Evolutionary conservation across 2,797 vertebrate species (phyloP).

Genomic region (Acanthurus lineatus): DNA sequence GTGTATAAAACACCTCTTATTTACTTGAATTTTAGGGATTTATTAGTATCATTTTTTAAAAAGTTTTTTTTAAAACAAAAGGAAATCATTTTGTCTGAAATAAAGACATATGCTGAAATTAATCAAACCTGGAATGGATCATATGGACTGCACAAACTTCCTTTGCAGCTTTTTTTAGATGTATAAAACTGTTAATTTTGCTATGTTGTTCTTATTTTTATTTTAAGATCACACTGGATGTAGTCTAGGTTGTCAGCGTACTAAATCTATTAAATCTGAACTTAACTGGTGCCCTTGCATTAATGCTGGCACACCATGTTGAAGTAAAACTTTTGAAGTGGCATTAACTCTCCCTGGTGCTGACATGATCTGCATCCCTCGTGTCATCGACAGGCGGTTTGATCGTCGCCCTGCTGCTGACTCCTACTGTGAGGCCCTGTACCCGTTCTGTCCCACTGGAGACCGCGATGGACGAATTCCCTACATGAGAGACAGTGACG

Average conservation of each 20-base stretch:
- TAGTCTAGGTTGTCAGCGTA: neutral
- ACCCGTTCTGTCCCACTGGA: conserved; percentile 95
- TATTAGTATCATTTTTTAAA: no score
- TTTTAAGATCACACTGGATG: neutral
- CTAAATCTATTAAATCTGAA: no score
- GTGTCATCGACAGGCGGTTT: conserved; percentile 87
- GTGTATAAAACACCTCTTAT: no score
- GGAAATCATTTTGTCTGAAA: no score
- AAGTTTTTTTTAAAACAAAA: no score
- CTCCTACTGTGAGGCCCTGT: conserved; percentile 93
- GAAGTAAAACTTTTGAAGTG: neutral
- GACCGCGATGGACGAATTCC: conserved; percentile 89
- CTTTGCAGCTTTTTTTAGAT: neutral
- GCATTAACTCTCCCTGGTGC: neutral
- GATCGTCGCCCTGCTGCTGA: conserved; percentile 90
- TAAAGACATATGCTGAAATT: no score
- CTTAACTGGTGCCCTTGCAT: neutral
- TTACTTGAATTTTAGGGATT: no score
- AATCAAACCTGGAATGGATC: neutral
- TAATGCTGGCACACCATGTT: neutral
- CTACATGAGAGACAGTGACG: conserved; percentile 87
- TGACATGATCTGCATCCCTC: neutral
- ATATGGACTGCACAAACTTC: neutral
- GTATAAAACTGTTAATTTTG: neutral
- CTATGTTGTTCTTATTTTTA: neutral